A percentile compares a stretch with the other conserved stretches of the same genome.
Evolutionary conservation across 1,140 invertebrate species (phyloP).

Genomic region (Melanaphis sacchari): DNA sequence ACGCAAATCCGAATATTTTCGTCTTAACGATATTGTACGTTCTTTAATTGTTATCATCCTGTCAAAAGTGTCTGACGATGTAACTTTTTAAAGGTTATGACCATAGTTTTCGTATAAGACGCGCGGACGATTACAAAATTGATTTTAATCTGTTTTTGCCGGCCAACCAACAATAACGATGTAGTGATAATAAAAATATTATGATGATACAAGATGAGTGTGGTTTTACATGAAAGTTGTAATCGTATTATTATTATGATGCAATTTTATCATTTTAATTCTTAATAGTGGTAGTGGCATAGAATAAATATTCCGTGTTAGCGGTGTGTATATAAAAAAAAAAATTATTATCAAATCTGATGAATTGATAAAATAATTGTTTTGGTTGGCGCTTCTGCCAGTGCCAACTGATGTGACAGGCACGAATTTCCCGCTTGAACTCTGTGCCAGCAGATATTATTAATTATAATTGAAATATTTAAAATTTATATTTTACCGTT

Average conservation of each 20-base stretch:
- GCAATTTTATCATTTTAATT: not conserved
- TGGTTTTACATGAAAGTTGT: not conserved
- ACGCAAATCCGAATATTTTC: not conserved
- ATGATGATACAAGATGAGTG: not conserved
- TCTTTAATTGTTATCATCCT: not conserved
- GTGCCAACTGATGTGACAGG: not conserved
- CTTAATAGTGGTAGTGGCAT: not conserved
- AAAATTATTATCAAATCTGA: conserved; percentile 9
- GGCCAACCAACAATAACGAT: not conserved
- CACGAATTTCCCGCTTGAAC: not conserved
- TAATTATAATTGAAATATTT: too few species aligned
- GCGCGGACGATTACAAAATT: not conserved
- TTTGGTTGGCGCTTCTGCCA: not conserved
- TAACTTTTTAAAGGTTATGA: conserved; percentile 47
- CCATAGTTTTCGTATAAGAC: not conserved
- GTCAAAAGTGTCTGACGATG: not conserved
- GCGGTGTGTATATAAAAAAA: not conserved
- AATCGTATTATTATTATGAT: not conserved
- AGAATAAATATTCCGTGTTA: too few species aligned
- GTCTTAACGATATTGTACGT: too few species aligned
- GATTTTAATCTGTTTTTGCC: not conserved
- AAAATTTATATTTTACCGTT: not conserved
- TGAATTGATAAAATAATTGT: conserved; percentile 29
- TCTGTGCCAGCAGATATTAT: not conserved
- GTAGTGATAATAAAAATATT: not conserved